Evolutionary conservation across 2,113 vertebrate species (phyloP), one percentile per base, ranked within the genome.

Genomic region (Sturnus vulgaris): DNA sequence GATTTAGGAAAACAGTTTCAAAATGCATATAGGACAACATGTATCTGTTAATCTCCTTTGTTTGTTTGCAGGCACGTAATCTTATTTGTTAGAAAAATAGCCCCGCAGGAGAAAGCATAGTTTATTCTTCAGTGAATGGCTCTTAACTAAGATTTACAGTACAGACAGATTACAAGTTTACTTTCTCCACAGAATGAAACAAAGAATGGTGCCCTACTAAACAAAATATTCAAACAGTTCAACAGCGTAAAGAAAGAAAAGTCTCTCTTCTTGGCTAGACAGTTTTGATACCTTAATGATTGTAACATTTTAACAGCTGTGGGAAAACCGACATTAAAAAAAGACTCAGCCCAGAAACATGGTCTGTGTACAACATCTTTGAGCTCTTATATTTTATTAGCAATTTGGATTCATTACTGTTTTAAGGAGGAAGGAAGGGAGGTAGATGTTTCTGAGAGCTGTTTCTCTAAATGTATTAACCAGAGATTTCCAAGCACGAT

Each of bases 341-440:
- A 97, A 95, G 95, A 97, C 90, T 80, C 92, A 97, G 91, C 89
- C 85, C 93, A 97, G 96, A 97, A 98, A 98, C 96, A 98, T 65
- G 90, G 95, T 92, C 90, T 96, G 92, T 82, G 76, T 69, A 95
- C 92, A 97, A 95, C 89, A 95, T 97, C 97, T 98, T 97, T 97
- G 95, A 97, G 94, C 95, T 97, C 97, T 97, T 97, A 96, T 94
- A 95, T 98, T 98, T 98, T 98, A 98, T 97, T 98, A 98, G 97
- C 97, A 97, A 98, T 98, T 98, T 98, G 97, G 97, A 97, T 96
- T 97, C 96, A 96, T 98, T 97, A 97, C 96, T 96, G 88, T 95
- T 98, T 98, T 97, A 96, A 96, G 96, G 96, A 98, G 96, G 97
- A 96, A 98, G 95, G 97, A 97, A 97, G 95, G 96, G 96, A 97